Percentiles rank a stretch among this genome's conserved stretches.
Evolutionary conservation across 2,797 vertebrate genomes (phyloP).

Genomic region (Yasuhikotakia modesta): DNA sequence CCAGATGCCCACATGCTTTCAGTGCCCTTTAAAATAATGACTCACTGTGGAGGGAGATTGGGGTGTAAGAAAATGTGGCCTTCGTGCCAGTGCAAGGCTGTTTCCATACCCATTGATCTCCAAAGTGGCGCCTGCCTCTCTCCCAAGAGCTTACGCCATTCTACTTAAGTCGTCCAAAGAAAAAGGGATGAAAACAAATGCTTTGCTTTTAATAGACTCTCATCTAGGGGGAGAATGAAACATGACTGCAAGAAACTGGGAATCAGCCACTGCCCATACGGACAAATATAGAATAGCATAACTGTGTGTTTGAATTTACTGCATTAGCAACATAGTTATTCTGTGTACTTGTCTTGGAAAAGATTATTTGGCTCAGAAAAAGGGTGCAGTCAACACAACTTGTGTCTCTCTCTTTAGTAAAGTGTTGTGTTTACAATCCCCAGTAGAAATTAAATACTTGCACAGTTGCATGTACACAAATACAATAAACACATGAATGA

Average conservation of each 20-base stretch:
- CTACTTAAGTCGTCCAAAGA: slow-evolving; percentile 20
- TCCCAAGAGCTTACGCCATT: slow-evolving; percentile 28
- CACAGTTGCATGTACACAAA: neutral
- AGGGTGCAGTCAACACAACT: neutral
- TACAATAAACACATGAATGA: slow-evolving; percentile 1
- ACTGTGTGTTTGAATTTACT: neutral
- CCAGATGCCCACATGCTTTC: slow-evolving; percentile 44
- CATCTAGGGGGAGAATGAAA: slow-evolving; percentile 28
- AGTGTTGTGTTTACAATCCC: neutral
- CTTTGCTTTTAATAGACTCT: slow-evolving; percentile 40
- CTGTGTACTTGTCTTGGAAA: slow-evolving; percentile 12
- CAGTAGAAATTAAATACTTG: neutral
- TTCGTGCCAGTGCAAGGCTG: slow-evolving; percentile 19
- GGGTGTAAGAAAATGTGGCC: neutral
- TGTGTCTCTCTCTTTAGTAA: neutral
- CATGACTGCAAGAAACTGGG: neutral
- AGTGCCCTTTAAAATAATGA: slow-evolving; percentile 49
- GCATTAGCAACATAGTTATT: neutral
- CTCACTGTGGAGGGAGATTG: slow-evolving; percentile 13
- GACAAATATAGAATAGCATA: slow-evolving; percentile 4
- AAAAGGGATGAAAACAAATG: slow-evolving; percentile 42
- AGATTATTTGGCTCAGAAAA: neutral
- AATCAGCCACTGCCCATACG: neutral
- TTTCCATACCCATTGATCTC: slow-evolving; percentile 44
- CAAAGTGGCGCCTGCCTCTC: slow-evolving; percentile 33